Conservation (phyloP, 2,888 invertebrate genomes). For the Prionchulus punctatus region DNA sequence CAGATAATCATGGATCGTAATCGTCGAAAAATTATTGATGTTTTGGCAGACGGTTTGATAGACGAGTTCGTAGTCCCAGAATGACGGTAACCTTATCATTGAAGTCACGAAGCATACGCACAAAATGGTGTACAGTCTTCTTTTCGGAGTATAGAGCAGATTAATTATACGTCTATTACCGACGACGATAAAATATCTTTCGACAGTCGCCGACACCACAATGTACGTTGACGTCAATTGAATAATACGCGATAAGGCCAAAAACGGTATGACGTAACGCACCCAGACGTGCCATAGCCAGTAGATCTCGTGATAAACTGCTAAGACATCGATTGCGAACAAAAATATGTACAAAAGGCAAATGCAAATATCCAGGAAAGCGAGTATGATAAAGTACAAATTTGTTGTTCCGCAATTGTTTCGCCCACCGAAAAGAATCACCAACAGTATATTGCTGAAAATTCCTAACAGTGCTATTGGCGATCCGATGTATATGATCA, state of each 20-base stretch:
- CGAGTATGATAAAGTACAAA: neutral
- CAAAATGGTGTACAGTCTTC: too few species aligned
- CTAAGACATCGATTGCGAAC: neutral
- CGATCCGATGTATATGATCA: too few species aligned
- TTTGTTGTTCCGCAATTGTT: neutral
- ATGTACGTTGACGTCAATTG: neutral
- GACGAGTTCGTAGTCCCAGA: neutral
- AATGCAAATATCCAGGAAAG: neutral
- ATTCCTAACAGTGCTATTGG: too few species aligned
- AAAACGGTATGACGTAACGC: neutral
- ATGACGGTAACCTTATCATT: neutral
- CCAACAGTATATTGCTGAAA: too few species aligned
- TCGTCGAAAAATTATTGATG: neutral
- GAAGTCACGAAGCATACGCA: neutral
- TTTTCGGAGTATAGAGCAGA: too few species aligned
- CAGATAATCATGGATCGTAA: neutral
- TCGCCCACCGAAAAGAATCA: too few species aligned
- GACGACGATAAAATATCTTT: neutral
- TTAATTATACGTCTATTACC: too few species aligned
- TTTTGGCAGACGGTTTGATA: neutral
- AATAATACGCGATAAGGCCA: neutral
- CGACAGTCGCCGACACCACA: neutral
- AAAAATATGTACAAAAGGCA: neutral
- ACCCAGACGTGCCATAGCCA: neutral
- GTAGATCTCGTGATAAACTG: neutral